phyloP scores from a whole-genome alignment of 1,140 invertebrate genomes.

The Orchestia grillus region DNA sequence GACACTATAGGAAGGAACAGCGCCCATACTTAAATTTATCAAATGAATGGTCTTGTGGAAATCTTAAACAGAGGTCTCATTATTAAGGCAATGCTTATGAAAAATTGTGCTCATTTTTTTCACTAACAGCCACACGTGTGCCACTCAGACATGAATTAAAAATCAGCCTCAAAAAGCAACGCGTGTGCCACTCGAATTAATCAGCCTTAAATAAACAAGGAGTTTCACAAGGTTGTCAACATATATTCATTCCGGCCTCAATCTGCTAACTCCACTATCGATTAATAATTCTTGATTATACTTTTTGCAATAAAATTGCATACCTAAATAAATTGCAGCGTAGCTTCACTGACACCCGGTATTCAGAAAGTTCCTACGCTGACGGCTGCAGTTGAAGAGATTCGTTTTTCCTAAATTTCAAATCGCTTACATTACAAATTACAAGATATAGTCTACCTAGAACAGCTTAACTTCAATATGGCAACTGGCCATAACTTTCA shows the following conservation, averaged over 20 bases:
- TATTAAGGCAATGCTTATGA: background rate
- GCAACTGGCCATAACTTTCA: background rate
- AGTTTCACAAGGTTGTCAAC: background rate
- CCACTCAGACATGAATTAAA: background rate
- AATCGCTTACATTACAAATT: background rate
- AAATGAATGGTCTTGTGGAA: background rate
- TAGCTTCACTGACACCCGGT: background rate
- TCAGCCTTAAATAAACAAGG: background rate
- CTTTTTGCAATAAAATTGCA: background rate
- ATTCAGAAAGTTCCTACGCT: background rate
- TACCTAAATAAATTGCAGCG: background rate
- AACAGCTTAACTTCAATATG: slow-evolving; percentile 1
- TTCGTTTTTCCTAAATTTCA: background rate
- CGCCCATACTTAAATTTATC: background rate
- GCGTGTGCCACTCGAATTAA: background rate
- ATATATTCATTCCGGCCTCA: background rate
- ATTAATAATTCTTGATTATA: background rate
- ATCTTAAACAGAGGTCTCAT: background rate
- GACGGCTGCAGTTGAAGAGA: background rate
- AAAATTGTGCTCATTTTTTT: background rate
- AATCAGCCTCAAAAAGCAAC: background rate
- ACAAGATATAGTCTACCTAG: background rate
- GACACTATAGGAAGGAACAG: background rate
- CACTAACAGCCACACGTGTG: background rate
- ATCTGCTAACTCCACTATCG: background rate